A percentile compares a stretch with the other conserved stretches of the same genome.
Conservation (phyloP, 2,888 invertebrate genomes). For the Lepidochrysops patricia region DNA sequence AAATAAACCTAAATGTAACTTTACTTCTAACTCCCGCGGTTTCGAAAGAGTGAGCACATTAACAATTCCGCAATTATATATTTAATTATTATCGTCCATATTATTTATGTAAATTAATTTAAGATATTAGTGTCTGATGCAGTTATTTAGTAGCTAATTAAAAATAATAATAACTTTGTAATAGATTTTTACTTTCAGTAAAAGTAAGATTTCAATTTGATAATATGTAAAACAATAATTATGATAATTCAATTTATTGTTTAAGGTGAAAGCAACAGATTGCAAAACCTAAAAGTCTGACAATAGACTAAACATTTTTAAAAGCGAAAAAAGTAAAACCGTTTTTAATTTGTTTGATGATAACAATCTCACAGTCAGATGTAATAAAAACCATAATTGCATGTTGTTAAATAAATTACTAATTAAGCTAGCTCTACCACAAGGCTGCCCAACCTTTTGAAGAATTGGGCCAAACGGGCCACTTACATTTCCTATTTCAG, state of each 20-base stretch:
- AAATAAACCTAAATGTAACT: not conserved
- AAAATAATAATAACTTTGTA: not conserved
- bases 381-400: slow-evolving; percentile 30
- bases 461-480: no score
- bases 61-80: not conserved
- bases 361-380: slow-evolving; percentile 37
- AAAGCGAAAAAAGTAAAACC: not conserved
- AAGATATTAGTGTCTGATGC: not conserved
- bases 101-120: slow-evolving; percentile 6
- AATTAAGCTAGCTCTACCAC: slow-evolving; percentile 25
- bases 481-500: no score
- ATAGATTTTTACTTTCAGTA: not conserved
- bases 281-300: not conserved
- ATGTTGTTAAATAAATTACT: slow-evolving; percentile 31
- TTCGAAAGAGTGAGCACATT: not conserved
- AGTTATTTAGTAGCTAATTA: not conserved
- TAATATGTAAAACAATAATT: not conserved
- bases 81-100: not conserved
- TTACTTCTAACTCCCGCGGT: not conserved
- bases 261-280: not conserved
- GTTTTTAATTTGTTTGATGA: slow-evolving; percentile 26
- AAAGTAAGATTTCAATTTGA: not conserved
- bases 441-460: no score
- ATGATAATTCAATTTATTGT: not conserved
- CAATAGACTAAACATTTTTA: not conserved